Conservation (phyloP, 2,797 vertebrate species). For the Dermochelys coriacea region DNA sequence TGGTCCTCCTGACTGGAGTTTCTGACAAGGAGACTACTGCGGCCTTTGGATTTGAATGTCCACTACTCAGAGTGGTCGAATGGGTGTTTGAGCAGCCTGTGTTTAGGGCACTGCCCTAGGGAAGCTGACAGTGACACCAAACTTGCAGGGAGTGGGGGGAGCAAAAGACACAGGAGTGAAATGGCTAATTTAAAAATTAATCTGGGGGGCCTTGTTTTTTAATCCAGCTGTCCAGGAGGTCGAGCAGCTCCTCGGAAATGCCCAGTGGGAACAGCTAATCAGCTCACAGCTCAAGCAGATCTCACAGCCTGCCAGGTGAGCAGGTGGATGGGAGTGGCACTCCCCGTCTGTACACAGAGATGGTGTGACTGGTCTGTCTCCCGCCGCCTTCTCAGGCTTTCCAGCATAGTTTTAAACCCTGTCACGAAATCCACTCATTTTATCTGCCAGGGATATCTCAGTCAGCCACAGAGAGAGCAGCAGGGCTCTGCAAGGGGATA, state of each 20-base stretch:
- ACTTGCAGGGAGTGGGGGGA: not conserved
- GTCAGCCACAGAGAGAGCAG: not conserved
- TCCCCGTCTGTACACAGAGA: rapidly evolving
- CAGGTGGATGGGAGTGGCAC: rapidly evolving
- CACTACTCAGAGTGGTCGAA: not conserved
- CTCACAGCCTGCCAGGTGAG: constrained; percentile 85
- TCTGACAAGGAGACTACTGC: too few species aligned
- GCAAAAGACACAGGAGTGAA: not conserved
- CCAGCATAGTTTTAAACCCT: not conserved
- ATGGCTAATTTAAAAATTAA: not conserved
- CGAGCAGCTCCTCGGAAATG: constrained; percentile 82
- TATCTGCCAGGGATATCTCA: not conserved
- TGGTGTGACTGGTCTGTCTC: not conserved
- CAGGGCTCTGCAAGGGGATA: not conserved
- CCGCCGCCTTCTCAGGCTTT: not conserved
- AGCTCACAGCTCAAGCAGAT: constrained; percentile 77
- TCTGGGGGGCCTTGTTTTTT: not conserved
- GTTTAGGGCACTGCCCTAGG: rapidly evolving
- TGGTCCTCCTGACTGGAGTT: not conserved
- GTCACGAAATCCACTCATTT: not conserved
- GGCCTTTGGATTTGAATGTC: rapidly evolving
- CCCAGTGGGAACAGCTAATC: constrained; percentile 83
- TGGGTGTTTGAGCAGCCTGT: rapidly evolving
- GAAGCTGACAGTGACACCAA: not conserved
- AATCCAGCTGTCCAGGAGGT: constrained; percentile 83